These are phyloP conservation scores for Agonopterix arenella DNA, from an alignment of 2,888 invertebrate genomes.

Conservation along the genomic window DNA sequence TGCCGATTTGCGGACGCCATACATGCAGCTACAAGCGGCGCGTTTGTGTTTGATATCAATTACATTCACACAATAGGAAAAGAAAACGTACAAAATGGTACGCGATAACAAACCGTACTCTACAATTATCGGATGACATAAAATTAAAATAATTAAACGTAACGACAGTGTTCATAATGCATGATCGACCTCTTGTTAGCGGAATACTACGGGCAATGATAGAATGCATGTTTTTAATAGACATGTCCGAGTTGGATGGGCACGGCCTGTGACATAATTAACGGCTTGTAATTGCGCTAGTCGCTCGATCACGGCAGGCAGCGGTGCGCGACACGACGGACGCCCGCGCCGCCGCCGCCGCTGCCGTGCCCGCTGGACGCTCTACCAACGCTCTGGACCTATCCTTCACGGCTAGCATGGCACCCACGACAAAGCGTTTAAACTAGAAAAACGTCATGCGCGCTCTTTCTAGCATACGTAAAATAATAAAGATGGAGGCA, in stretches of 20 bases:
- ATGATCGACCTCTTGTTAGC: conserved; percentile 13
- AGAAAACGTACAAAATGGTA: conserved; percentile 2
- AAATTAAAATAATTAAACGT: conserved; percentile 33
- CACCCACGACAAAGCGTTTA: too few relatives aligned
- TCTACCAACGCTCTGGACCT: not conserved
- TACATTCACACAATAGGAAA: conserved; percentile 6
- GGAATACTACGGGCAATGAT: conserved; percentile 5
- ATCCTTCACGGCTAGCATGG: too few relatives aligned
- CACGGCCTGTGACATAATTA: conserved; percentile 27
- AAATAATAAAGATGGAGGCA: too few relatives aligned
- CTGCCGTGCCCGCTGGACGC: not conserved
- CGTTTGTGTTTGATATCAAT: not conserved
- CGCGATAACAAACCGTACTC: conserved; percentile 7
- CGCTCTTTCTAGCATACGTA: too few relatives aligned
- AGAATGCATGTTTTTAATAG: conserved; percentile 16
- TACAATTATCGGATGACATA: conserved; percentile 22
- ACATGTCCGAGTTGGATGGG: conserved; percentile 16
- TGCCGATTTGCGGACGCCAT: too few relatives aligned
- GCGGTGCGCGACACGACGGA: conserved; percentile 13
- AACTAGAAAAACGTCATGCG: too few relatives aligned
- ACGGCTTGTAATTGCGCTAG: conserved; percentile 19
- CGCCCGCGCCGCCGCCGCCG: not conserved
- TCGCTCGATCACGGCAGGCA: conserved; percentile 17
- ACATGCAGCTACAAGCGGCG: too few relatives aligned
- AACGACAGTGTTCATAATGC: conserved; percentile 13